A percentile compares a stretch with the other conserved stretches of the same genome.
Conservation (phyloP, 2,797 vertebrate species). For the Zalophus californianus region DNA sequence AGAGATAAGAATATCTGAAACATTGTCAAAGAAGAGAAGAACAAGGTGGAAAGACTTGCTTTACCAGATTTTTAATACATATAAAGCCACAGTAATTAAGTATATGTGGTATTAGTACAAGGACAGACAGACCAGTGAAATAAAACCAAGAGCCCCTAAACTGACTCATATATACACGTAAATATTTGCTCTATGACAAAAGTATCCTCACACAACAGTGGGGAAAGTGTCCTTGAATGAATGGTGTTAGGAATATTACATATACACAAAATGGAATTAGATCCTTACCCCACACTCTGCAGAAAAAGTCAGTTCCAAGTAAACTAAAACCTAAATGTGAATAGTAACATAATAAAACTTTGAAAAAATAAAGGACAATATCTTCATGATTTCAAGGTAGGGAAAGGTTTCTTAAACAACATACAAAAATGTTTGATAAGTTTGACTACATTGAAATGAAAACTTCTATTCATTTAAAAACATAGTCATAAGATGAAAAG, state of each 20-base stretch:
- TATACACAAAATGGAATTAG: neutral
- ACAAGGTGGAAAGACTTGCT: neutral
- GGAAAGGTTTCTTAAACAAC: neutral
- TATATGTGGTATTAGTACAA: neutral
- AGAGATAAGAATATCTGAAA: slow-evolving; percentile 26
- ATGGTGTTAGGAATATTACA: neutral
- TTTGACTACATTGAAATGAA: slow-evolving; percentile 32
- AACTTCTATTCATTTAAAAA: neutral
- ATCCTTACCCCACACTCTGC: neutral
- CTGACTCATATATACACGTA: neutral
- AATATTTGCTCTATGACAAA: neutral
- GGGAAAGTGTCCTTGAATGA: neutral
- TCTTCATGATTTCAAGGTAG: neutral
- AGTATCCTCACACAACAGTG: neutral
- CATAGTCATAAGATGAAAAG: neutral
- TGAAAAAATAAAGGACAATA: neutral
- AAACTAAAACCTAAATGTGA: neutral
- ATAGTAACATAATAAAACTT: neutral
- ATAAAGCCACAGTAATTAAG: neutral
- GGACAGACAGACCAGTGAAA: neutral
- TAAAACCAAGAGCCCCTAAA: neutral
- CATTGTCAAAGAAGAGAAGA: neutral
- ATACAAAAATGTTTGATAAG: neutral
- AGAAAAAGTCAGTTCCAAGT: neutral
- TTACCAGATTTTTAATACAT: slow-evolving; percentile 5